Evolutionary conservation across 1,140 invertebrate genomes (phyloP), one percentile per base, ranked within the genome.

Genomic region (Ceratina australensis): DNA sequence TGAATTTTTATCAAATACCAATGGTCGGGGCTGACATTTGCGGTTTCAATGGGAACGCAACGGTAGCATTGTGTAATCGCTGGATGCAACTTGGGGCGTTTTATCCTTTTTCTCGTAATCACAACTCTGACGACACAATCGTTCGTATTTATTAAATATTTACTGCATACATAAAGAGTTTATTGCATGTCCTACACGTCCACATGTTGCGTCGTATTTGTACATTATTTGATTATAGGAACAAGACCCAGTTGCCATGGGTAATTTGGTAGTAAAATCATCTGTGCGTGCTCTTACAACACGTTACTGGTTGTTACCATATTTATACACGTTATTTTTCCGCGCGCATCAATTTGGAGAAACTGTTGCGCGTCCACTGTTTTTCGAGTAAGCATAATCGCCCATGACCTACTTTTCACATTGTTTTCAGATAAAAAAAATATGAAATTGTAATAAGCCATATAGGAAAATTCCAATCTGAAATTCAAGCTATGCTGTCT

Each of bases 21-120:
- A 93, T 97, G 93, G 95, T 97, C 89, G 97, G 97, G 1, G 95
- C 97, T 3, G 97, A 98, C 90, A 98, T 98, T 81, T 98, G 97
- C 92, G 97, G 97, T 1, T 98, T 98, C 91, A 93, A 94, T 85
- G 95, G 94, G 4, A 95, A 97, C 87, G 95, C 97, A 1, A 97
- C 96, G 0, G 91, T 87, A 18, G 90, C 94, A 28, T 91, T 98
- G 1, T 98, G 97, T 88, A 94, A 94, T 84, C 92, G 96, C 0
- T 98, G 97, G 97, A 95, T 94, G 93, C 95, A 97, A 89, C 92
- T 97, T 3, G 97, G 97, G 2, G 96, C 96, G 10, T 97, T 97
- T 91, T 97, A 97, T 91, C 96, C 96, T 1, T 98, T 98, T 92
- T 95, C 96, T 1, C 93, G 97, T 80, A 98, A 97, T 91, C 97